These are phyloP conservation scores for Talpa occidentalis DNA, from an alignment of 2,113 vertebrate genomes.

Conservation along the genomic window DNA sequence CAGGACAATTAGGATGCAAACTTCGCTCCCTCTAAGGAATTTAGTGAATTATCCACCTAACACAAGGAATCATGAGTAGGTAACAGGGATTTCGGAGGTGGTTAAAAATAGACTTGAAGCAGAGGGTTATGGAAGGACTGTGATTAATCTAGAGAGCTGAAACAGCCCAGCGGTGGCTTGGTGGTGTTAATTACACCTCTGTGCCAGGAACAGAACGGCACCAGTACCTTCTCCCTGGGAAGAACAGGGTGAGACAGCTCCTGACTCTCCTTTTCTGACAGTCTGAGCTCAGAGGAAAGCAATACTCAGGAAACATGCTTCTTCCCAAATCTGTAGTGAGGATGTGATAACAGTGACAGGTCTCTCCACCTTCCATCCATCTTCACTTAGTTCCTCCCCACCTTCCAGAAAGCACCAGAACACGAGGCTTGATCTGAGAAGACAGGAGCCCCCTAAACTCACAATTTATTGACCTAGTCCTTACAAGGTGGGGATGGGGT, in stretches of 20 bases:
- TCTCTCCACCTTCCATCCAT: neutral
- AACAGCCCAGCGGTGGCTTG: neutral
- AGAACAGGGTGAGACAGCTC: neutral
- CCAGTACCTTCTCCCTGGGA: neutral
- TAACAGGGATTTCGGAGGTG: constrained; percentile 59
- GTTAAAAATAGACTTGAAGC: constrained; percentile 75
- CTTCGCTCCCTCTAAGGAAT: constrained; percentile 71
- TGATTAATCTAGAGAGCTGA: constrained; percentile 39
- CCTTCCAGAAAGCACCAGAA: neutral
- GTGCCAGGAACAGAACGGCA: neutral
- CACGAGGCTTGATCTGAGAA: neutral
- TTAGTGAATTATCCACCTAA: constrained; percentile 68
- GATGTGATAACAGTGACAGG: accelerated
- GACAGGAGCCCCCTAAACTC: neutral
- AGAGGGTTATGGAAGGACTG: neutral
- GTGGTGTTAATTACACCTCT: neutral
- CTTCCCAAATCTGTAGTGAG: neutral
- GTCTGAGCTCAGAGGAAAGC: constrained; percentile 12
- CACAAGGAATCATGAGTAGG: constrained; percentile 59
- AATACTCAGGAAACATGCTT: neutral
- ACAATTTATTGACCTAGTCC: neutral
- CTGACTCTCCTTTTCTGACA: neutral
- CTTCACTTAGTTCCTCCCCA: neutral
- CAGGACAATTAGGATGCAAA: constrained; percentile 78
- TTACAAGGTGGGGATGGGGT: neutral